A percentile compares a stretch with the other conserved stretches of the same genome.
Conservation (phyloP, 2,797 vertebrate species). For the Sebastes nivosus region DNA sequence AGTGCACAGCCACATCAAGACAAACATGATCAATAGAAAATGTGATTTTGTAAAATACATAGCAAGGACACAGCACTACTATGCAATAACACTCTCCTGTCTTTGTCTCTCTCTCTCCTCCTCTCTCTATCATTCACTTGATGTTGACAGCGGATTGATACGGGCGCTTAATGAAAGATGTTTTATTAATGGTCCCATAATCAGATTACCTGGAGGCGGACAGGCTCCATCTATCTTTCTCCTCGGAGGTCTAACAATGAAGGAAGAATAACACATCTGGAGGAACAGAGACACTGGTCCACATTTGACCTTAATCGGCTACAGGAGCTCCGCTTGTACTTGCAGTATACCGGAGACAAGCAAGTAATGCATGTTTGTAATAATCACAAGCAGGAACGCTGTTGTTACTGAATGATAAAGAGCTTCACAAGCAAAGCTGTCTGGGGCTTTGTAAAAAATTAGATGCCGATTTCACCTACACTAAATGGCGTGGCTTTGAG, state of each 20-base stretch:
- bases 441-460: neutral
- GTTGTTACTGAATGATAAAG: conserved; percentile 1
- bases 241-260: conserved; percentile 54
- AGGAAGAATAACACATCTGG: conserved; percentile 62
- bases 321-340: neutral
- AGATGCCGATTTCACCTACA: neutral
- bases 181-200: conserved; percentile 81
- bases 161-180: conserved; percentile 77
- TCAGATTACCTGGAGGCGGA: conserved; percentile 79
- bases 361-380: conserved; percentile 5
- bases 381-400: neutral
- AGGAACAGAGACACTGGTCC: conserved; percentile 37
- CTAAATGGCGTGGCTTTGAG: neutral
- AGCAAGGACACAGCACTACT: conserved; percentile 9
- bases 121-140: conserved; percentile 50
- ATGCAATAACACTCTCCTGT: neutral
- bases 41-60: conserved; percentile 34
- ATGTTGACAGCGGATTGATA: conserved; percentile 75
- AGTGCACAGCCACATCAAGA: conserved; percentile 3
- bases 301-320: conserved; percentile 25
- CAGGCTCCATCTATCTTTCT: conserved; percentile 72
- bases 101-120: neutral
- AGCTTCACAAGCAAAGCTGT: neutral
- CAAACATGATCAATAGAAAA: conserved; percentile 45
- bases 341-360: neutral